These are phyloP conservation scores for Clivina fossor DNA, from an alignment of 2,888 invertebrate species.

Conservation along the genomic window DNA sequence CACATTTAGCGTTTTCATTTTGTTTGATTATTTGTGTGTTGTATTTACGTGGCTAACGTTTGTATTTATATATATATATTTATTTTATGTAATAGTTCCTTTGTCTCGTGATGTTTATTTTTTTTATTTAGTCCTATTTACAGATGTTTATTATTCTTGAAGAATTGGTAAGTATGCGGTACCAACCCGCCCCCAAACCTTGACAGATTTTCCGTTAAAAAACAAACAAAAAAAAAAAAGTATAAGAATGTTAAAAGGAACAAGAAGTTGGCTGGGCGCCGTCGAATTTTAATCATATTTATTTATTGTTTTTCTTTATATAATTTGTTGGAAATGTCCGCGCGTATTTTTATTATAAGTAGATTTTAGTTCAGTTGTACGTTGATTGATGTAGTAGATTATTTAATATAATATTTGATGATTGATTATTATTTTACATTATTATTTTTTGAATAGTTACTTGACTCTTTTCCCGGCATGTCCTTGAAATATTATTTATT, in stretches of 20 bases:
- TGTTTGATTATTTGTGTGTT: conserved; percentile 26
- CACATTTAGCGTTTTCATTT: conserved; percentile 19
- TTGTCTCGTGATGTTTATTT: not conserved
- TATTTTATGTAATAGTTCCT: not conserved
- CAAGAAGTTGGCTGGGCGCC: conserved; percentile 25
- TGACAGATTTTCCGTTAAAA: conserved; percentile 17
- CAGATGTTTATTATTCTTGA: not conserved
- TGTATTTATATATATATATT: not conserved
- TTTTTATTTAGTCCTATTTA: not conserved
- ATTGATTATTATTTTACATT: conserved; percentile 36
- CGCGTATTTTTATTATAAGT: conserved; percentile 12
- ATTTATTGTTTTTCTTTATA: conserved; percentile 11
- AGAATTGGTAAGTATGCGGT: conserved; percentile 28
- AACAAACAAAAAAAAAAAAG: no score
- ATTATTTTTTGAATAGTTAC: conserved; percentile 50
- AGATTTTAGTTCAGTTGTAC: conserved; percentile 18
- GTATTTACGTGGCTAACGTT: conserved; percentile 13
- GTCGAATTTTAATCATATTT: conserved; percentile 15
- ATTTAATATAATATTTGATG: conserved; percentile 19
- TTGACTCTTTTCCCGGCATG: conserved; percentile 63
- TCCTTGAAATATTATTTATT: no score
- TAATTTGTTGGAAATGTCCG: conserved; percentile 19
- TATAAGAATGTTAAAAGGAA: no score
- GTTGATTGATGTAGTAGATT: conserved; percentile 5
- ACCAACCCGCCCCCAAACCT: conserved; percentile 24